These are phyloP conservation scores for Pardalotus punctatus DNA, from an alignment of 2,113 vertebrate species.

Conservation along the genomic window DNA sequence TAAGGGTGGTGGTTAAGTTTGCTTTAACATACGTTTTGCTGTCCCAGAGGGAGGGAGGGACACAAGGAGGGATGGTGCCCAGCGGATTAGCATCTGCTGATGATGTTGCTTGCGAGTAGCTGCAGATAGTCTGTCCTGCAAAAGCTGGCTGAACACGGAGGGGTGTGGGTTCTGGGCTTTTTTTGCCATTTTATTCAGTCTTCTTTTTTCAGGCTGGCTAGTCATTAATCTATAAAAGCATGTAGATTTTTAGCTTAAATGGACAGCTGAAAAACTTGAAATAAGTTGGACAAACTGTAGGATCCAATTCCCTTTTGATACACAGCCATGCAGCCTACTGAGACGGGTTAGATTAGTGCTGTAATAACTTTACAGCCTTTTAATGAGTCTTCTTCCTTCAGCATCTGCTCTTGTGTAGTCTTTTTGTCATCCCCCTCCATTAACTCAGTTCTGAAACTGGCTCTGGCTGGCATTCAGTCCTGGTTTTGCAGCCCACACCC, in stretches of 20 bases:
- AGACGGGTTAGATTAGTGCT: background rate
- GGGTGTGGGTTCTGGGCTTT: background rate
- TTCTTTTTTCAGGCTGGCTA: background rate
- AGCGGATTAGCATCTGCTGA: background rate
- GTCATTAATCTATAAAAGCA: background rate
- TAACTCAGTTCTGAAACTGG: background rate
- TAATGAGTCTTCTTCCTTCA: background rate
- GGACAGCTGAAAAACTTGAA: background rate
- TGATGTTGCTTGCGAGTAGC: background rate
- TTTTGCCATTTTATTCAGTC: background rate
- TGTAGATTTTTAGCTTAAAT: background rate
- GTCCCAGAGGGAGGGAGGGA: background rate
- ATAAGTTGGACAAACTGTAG: background rate
- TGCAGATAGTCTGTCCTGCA: background rate
- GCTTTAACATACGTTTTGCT: rapidly evolving
- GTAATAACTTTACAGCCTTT: background rate
- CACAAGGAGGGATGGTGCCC: background rate
- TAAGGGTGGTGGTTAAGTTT: background rate
- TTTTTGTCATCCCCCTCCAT: background rate
- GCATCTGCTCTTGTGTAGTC: background rate
- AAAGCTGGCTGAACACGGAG: background rate
- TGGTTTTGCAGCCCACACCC: background rate
- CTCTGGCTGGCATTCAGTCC: background rate
- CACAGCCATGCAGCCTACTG: background rate
- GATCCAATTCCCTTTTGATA: background rate